Evolutionary conservation across 2,797 vertebrate species (phyloP).

Genomic region (Hozukius guyotensis): DNA sequence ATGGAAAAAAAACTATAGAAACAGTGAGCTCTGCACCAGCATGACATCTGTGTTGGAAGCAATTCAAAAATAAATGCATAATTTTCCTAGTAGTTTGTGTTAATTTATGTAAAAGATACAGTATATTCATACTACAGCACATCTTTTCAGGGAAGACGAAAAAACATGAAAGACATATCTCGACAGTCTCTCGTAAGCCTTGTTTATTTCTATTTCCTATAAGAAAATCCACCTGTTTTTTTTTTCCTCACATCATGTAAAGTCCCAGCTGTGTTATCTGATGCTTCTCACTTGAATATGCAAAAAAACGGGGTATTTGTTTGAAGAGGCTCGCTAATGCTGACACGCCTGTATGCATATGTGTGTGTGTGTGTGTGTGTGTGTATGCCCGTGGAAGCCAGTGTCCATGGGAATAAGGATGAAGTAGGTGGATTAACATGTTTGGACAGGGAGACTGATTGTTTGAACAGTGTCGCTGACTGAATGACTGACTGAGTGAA

Average conservation of each 20-base stretch:
- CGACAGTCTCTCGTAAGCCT: not conserved
- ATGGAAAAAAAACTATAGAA: not conserved
- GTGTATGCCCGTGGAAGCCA: conserved; percentile 1
- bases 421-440: conserved; percentile 79
- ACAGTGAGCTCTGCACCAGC: conserved; percentile 2
- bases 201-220: conserved; percentile 35
- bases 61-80: not conserved
- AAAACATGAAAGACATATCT: not conserved
- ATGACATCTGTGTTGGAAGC: not conserved
- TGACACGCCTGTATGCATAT: not conserved
- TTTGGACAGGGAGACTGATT: conserved; percentile 77
- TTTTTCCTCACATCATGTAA: not conserved
- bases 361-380: conserved; percentile 7
- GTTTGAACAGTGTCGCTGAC: conserved; percentile 68
- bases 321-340: conserved; percentile 42
- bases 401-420: conserved; percentile 68
- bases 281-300: conserved; percentile 45
- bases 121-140: not conserved
- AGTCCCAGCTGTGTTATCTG: conserved; percentile 27
- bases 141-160: not conserved
- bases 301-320: conserved; percentile 47
- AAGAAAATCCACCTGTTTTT: conserved; percentile 13
- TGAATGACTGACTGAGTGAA: conserved; percentile 58
- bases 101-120: not conserved
- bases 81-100: not conserved